Percentiles rank a stretch among this genome's conserved stretches.
Evolutionary conservation across 2,888 invertebrate genomes (phyloP).

Genomic region (Drosophila quinaria): DNA sequence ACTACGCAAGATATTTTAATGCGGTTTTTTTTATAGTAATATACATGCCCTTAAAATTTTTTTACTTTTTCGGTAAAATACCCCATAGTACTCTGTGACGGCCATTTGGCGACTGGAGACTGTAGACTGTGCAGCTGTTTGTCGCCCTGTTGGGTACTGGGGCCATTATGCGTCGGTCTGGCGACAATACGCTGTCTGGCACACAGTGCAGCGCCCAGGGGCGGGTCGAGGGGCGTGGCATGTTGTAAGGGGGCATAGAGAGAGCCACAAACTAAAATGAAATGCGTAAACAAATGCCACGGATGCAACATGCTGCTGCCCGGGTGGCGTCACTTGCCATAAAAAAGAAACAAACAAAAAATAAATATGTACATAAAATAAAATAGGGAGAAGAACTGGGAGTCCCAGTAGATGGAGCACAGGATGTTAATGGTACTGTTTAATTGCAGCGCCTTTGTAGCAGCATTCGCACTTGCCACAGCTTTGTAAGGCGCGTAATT

Average conservation of each 20-base stretch:
- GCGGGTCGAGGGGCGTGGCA: background rate
- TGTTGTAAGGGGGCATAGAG: background rate
- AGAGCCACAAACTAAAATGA: conserved; percentile 43
- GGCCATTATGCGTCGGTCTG: conserved; percentile 58
- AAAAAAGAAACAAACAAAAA: background rate
- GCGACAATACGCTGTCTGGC: conserved; percentile 58
- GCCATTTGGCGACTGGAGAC: conserved; percentile 20
- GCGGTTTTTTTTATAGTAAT: no score
- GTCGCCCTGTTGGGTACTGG: conserved; percentile 38
- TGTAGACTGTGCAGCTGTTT: conserved; percentile 39
- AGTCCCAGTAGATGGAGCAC: conserved; percentile 1
- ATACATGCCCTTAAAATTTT: no score
- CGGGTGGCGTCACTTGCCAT: conserved; percentile 44
- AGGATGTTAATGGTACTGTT: conserved; percentile 19
- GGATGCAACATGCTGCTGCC: conserved; percentile 43
- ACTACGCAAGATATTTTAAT: no score
- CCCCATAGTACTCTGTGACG: conserved; percentile 2
- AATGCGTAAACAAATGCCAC: conserved; percentile 52
- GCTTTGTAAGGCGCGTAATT: conserved; percentile 54
- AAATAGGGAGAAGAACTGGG: background rate
- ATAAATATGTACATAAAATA: background rate
- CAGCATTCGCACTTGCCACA: conserved; percentile 44
- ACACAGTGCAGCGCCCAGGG: background rate
- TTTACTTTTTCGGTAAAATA: no score
- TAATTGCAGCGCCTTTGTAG: conserved; percentile 46